Evolutionary conservation across 2,888 invertebrate genomes (phyloP), one percentile per base, ranked within the genome.

Genomic region (Tenthredo livida): DNA sequence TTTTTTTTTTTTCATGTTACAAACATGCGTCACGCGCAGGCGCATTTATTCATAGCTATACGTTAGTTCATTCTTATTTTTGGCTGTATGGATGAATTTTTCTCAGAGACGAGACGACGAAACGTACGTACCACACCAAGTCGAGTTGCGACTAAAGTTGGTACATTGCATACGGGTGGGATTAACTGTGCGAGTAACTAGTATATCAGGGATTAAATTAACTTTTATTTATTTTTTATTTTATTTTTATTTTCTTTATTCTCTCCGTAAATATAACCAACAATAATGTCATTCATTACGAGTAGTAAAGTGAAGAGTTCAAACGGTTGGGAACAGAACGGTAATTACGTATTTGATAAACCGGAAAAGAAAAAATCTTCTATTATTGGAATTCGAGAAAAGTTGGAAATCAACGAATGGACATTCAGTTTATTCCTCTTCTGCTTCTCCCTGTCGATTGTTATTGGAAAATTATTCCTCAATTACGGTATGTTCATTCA

Each of bases 371-470:
- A 40, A 43, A 40, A 73, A 10, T 43, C n/a, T 17, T 12, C 43
- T 75, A 75, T 33, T 50, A 77, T 54, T 54, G 70, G 85, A 78
- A 85, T 89, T 10, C 88, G 88, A 88, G 77, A 85, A 37, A 87
- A 83, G 37, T 33, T 90, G 0, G 87, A 87, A 33, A 84, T 91
- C 29, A 88, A 90, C 86, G 92, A 92, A 75, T 89, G 90, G 89
- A 90, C 89, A 2, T 91, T 90, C 70, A 90, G 86, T 80, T 85
- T 90, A 15, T 86, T 88, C 43, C 88, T 91, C 6, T 88, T 92
- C 73, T 67, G 87, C 21, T 61, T 91, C 15, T 90, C 91, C 6
- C 84, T 89, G 15, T 86, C 88, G 4, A 89, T 91, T 65, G 88
- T 91, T 17, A 75, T 90, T 73, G 89, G 88, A 43, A 92, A 92